Evolutionary conservation across 2,888 invertebrate genomes (phyloP), one percentile per base, ranked within the genome.

Genomic region (Caenorhabditis parvicauda): DNA sequence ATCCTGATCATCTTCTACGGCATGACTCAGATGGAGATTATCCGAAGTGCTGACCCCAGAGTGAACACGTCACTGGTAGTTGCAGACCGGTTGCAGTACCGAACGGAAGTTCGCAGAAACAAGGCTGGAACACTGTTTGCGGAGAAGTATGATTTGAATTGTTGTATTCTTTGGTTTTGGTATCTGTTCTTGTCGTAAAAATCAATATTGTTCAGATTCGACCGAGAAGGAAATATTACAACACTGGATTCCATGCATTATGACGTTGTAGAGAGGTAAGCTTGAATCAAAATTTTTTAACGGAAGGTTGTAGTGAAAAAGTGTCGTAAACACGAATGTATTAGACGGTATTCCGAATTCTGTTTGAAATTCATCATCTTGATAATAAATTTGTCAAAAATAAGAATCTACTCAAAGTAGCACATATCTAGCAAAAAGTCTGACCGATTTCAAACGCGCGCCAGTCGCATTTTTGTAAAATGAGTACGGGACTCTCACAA

Each of bases 11-110:
- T n/a, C n/a, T n/a, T n/a, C n/a, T n/a, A n/a, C n/a, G n/a, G n/a
- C n/a, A n/a, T n/a, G n/a, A n/a, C n/a, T 41, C 53, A 58, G 47
- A 27, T 60, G 1, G 61, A 61, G 42, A 49, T 61, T 12, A 6
- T n/a, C 2, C 46, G 61, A 25, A n/a, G n/a, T n/a, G n/a, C n/a
- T n/a, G n/a, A n/a, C n/a, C 61, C 61, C 21, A 37, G 27, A 7
- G 21, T 47, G n/a, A 56, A 55, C 24, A 29, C 41, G 5, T 48
- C 53, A 3, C 28, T 61, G 46, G 43, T 61, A 9, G 56, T 52
- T 38, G 22, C 48, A 2, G 47, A 53, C n/a, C 48, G 61, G 3
- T 6, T 27, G 14, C 48, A 61, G 9, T 27, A 56, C 41, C 53
- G 61, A 24, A 61, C 61, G 0, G 61, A 61, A 24, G 14, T 56